Percentiles rank a stretch among this genome's conserved stretches.
Conservation (phyloP, 2,888 invertebrate species). For the Apodemia mormo region DNA sequence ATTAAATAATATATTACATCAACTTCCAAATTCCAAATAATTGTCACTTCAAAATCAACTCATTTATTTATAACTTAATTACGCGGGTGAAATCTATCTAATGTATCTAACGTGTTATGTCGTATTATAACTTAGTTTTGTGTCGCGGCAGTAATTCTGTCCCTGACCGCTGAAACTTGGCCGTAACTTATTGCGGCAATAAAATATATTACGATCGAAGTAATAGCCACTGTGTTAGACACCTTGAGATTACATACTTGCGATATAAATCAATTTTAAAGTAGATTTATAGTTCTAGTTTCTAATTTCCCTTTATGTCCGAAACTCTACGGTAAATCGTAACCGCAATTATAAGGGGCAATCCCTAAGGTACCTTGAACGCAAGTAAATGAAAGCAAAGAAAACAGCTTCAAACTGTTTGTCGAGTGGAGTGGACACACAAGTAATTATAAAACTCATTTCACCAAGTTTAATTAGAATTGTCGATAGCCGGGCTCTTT, state of each 20-base stretch:
- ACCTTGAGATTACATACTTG: not conserved
- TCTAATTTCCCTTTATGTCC: not conserved
- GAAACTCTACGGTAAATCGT: not conserved
- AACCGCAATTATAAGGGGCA: not conserved
- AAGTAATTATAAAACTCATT: too few species aligned
- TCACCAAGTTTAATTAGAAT: too few species aligned
- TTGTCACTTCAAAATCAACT: too few species aligned
- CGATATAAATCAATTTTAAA: not conserved
- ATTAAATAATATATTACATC: too few species aligned
- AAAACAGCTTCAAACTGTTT: too few species aligned
- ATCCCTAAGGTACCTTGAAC: not conserved
- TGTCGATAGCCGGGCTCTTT: too few species aligned
- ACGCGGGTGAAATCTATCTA: too few species aligned
- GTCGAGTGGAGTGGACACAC: too few species aligned
- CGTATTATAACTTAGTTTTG: not conserved
- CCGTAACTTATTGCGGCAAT: not conserved
- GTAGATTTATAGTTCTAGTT: slow-evolving; percentile 5
- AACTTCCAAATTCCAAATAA: too few species aligned
- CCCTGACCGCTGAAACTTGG: not conserved
- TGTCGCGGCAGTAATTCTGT: not conserved
- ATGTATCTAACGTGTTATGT: too few species aligned
- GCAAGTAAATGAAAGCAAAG: not conserved
- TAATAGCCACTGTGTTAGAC: not conserved
- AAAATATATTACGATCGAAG: not conserved
- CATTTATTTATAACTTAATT: too few species aligned